A percentile compares a stretch with the other conserved stretches of the same genome.
These are phyloP conservation scores for Colinus virginianus DNA, from an alignment of 2,113 vertebrate species.

Conservation along the genomic window DNA sequence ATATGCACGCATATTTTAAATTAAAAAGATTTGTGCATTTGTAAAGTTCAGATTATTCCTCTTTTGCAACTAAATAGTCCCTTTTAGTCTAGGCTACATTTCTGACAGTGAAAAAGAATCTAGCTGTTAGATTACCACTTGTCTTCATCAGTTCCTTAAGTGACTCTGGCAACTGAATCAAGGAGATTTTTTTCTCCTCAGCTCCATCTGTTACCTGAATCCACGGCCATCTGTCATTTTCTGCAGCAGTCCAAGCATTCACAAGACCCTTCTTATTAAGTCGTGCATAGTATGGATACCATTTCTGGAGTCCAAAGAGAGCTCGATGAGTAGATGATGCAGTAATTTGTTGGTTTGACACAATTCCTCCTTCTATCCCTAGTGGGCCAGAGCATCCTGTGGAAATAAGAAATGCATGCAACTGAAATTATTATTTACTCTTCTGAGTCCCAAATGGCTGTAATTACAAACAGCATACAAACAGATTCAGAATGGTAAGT, in stretches of 20 bases:
- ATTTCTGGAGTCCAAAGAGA: constrained; percentile 97
- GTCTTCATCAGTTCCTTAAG: constrained; percentile 51
- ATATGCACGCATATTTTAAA: rapidly evolving
- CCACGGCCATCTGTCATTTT: constrained; percentile 99
- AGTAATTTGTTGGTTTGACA: constrained; percentile 98
- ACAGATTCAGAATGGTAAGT: neutral
- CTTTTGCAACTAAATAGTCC: neutral
- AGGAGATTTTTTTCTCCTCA: neutral
- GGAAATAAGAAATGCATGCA: neutral
- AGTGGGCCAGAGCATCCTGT: constrained; percentile 95
- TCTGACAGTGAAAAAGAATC: constrained; percentile 23
- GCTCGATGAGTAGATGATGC: constrained; percentile 97
- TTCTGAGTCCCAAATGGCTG: neutral
- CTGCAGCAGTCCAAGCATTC: constrained; percentile 98
- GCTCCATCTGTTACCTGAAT: constrained; percentile 91
- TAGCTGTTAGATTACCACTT: constrained; percentile 1
- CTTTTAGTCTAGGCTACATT: neutral
- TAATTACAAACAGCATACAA: neutral
- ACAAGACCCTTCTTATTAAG: constrained; percentile 99
- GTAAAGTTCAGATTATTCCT: neutral
- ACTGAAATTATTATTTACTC: neutral
- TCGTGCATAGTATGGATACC: constrained; percentile 97
- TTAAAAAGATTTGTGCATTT: neutral
- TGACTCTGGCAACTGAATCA: constrained; percentile 38
- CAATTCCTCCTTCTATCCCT: constrained; percentile 97